Evolutionary conservation across 1,140 invertebrate genomes (phyloP).

Genomic region (Drosophila ohnishii): DNA sequence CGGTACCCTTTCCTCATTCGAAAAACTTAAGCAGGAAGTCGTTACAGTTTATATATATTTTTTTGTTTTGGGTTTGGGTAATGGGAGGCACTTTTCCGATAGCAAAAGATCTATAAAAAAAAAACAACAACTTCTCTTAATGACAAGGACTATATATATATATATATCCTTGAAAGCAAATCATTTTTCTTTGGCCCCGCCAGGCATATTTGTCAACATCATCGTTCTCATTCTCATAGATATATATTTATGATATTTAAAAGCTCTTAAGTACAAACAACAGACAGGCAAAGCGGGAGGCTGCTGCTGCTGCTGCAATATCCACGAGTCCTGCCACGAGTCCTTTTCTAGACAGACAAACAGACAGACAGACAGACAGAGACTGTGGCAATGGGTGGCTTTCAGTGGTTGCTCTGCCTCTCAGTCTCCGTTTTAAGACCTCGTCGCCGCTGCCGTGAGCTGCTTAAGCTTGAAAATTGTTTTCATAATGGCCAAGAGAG

Average conservation of each 20-base stretch:
- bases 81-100: no score
- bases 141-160: not conserved
- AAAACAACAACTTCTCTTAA: conserved; percentile 3
- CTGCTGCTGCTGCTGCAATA: conserved; percentile 65
- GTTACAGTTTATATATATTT: conserved; percentile 38
- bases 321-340: conserved; percentile 27
- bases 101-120: not conserved
- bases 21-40: conserved; percentile 77
- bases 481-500: conserved; percentile 66
- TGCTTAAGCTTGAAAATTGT: conserved; percentile 82
- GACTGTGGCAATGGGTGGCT: conserved; percentile 31
- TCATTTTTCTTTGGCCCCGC: conserved; percentile 60
- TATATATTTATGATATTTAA: conserved; percentile 82
- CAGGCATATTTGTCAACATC: conserved; percentile 79
- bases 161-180: conserved; percentile 15
- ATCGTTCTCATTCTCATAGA: conserved; percentile 63
- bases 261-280: conserved; percentile 82
- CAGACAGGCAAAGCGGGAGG: conserved; percentile 62
- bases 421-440: conserved; percentile 36
- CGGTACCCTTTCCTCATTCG: not conserved
- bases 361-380: conserved; percentile 26
- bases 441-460: conserved; percentile 64
- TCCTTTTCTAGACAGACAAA: conserved; percentile 60
- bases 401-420: conserved; percentile 27
- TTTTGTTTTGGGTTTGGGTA: not conserved